Evolutionary conservation across 2,113 vertebrate genomes (phyloP).

Genomic region (Neopipo cinnamomea): DNA sequence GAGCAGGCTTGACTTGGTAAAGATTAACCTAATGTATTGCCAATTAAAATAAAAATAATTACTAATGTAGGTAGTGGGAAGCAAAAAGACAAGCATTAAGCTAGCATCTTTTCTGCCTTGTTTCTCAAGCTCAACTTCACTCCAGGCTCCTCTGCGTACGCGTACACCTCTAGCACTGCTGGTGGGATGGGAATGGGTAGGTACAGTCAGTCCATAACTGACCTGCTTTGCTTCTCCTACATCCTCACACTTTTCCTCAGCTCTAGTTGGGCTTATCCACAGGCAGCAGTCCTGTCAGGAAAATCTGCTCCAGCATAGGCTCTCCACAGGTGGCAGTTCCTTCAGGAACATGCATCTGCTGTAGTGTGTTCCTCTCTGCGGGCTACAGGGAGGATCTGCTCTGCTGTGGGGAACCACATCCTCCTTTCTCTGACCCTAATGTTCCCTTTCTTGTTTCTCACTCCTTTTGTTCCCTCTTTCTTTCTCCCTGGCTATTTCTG

Average conservation of each 20-base stretch:
- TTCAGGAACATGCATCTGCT: constrained; percentile 31
- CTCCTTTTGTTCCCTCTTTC: neutral
- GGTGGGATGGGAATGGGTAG: neutral
- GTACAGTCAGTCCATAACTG: neutral
- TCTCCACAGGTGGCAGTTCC: constrained; percentile 2
- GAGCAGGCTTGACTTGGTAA: neutral
- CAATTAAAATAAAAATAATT: neutral
- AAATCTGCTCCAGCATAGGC: neutral
- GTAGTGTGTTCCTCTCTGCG: neutral
- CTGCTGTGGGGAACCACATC: neutral
- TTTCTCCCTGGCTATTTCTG: neutral
- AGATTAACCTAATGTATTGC: neutral
- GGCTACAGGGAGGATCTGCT: neutral
- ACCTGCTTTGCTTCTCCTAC: neutral
- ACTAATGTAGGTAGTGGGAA: neutral
- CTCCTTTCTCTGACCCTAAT: neutral
- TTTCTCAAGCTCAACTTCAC: accelerated
- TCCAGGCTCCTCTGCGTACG: neutral
- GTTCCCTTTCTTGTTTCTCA: neutral
- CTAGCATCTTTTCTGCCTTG: neutral
- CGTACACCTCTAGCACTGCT: accelerated
- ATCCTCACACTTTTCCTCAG: neutral
- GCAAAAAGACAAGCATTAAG: neutral
- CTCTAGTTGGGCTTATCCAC: neutral
- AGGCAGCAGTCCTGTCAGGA: neutral